phyloP scores from a whole-genome alignment of 2,797 vertebrate species.

The Enteromius fasciolatus region DNA sequence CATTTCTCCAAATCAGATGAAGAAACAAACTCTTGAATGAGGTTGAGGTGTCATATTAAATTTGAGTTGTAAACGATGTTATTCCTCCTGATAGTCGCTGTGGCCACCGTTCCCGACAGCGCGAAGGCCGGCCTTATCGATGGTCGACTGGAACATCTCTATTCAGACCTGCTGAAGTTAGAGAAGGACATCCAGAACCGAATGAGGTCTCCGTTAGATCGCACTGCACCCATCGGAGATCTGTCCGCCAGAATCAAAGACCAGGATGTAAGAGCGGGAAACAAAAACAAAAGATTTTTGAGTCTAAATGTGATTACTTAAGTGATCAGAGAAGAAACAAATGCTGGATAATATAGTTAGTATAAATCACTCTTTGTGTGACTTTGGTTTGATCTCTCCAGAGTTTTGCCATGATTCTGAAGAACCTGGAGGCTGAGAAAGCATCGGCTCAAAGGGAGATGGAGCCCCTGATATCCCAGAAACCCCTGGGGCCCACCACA shows the following conservation, averaged over 20 bases:
- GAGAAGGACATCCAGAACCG: conserved; percentile 79
- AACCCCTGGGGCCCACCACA: conserved; percentile 73
- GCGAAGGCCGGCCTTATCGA: conserved; percentile 76
- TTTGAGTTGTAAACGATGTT: background rate
- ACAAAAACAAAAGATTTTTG: background rate
- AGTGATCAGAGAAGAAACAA: background rate
- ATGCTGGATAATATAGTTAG: background rate
- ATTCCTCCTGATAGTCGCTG: conserved; percentile 53
- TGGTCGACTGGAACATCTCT: conserved; percentile 77
- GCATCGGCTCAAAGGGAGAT: conserved; percentile 81
- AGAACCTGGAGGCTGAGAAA: conserved; percentile 83
- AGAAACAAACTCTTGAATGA: background rate
- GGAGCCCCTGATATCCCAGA: conserved; percentile 79
- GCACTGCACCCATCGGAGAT: conserved; percentile 76
- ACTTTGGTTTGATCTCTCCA: conserved; percentile 60
- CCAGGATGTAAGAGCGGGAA: conserved; percentile 78
- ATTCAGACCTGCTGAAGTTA: conserved; percentile 73
- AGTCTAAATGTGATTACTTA: background rate
- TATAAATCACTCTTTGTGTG: background rate
- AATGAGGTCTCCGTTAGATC: conserved; percentile 81
- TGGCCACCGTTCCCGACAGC: conserved; percentile 70
- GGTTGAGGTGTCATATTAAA: conserved; percentile 24
- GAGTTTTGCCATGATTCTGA: conserved; percentile 75
- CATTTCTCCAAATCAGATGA: background rate
- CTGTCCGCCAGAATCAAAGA: conserved; percentile 79